Base-by-base conservation (phyloP, 30 jellyfish, hydroid and myxozoan genomes). In the Euphysa ruthae region DNA sequence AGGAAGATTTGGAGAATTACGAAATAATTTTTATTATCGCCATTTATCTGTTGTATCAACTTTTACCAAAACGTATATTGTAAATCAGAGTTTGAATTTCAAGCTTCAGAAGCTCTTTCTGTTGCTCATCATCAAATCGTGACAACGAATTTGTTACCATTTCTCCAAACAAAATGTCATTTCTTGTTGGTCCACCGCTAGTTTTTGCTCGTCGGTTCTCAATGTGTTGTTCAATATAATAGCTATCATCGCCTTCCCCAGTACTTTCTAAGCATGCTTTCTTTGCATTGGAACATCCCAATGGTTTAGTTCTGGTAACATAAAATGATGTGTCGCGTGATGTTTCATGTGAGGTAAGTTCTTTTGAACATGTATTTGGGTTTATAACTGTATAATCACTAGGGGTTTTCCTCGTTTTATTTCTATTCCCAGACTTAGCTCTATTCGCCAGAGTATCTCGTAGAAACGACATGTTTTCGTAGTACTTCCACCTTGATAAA, bases 71-170 rank as follows among this genome's bases (percentile, higher is more conserved):
- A 1, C 95, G 74, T 31, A 88, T 75, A 15, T 64, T 75, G 58
- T 63, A 83, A 35, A 83, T 79, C 70, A 83, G 77, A 32, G 81
- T 83, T 64, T 83, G 95, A 25, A 83, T 83, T 7, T 83, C 93
- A 5, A 83, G 58, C 54, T 83, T 83, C 50, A 83, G 32, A 26
- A 75, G 85, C 32, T 83, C 95, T 55, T 83, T 83, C 28, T 85
- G 85, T 34, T 83, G 93, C 15, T 84, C 93, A 35, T 83, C 95
- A 13, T 44, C 74, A 16, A 83, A 72, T 51, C 76, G 69, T 24
- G 85, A 28, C 27, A 83, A 34, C 4, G 95, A 83, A 20, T 58
- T 32, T 12, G 74, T 42, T 14, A 83, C 38, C 43, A 83, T 60
- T 0, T 64, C 64, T 27, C 62, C 79, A 60, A 83, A 83, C 15